A percentile compares a stretch with the other conserved stretches of the same genome.
Evolutionary conservation across 2,113 vertebrate species (phyloP).

Genomic region (Passer domesticus): DNA sequence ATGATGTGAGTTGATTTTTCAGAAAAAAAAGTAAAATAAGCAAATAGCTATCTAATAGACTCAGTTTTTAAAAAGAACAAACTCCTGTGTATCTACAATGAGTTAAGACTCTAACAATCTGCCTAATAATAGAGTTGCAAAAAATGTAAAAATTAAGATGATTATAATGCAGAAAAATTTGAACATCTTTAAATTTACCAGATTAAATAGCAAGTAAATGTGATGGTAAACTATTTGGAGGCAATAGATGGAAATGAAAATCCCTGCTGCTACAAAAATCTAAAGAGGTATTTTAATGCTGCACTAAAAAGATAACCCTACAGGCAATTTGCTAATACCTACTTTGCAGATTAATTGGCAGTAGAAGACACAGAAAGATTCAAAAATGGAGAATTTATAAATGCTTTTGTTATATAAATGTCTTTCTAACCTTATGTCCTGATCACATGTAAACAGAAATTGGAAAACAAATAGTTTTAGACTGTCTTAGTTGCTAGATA

Average conservation of each 20-base stretch:
- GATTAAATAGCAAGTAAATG: neutral
- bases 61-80: neutral
- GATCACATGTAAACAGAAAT: constrained; percentile 9
- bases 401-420: neutral
- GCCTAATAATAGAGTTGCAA: neutral
- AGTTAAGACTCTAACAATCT: neutral
- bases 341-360: neutral
- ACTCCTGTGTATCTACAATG: neutral
- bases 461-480: constrained; percentile 3
- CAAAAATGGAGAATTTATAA: neutral
- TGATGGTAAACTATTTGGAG: neutral
- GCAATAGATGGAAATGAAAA: neutral
- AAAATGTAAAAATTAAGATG: neutral
- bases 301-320: neutral
- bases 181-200: neutral
- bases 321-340: constrained; percentile 2
- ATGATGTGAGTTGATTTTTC: neutral
- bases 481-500: constrained; percentile 29
- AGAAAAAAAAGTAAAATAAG: neutral
- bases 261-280: neutral
- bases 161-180: neutral
- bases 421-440: neutral
- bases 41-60: neutral
- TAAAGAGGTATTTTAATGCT: neutral
- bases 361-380: neutral